Conservation (phyloP, 2,113 vertebrate species). For the Zeus faber region DNA sequence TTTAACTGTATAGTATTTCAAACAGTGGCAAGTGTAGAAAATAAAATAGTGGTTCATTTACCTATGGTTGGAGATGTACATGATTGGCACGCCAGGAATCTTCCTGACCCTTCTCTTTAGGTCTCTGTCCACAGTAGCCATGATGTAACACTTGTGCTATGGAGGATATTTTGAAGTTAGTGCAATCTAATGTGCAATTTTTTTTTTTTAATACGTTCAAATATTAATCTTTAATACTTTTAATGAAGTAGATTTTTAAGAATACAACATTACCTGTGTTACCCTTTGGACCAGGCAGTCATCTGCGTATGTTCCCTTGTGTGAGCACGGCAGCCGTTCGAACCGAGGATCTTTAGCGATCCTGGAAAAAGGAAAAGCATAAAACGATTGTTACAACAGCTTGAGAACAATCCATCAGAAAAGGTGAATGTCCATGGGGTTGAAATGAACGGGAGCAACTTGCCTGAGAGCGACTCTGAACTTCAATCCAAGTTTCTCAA, state of each 20-base stretch:
- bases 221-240: not conserved
- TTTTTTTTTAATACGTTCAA: too few relatives aligned
- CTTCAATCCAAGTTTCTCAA: constrained; percentile 96
- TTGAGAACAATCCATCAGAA: not conserved
- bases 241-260: not conserved
- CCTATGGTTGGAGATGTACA: constrained; percentile 99
- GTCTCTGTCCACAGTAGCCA: constrained; percentile 96
- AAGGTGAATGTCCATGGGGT: not conserved
- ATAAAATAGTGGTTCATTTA: constrained; percentile 49
- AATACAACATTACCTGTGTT: constrained; percentile 83
- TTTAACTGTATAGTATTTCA: too few relatives aligned
- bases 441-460: not conserved
- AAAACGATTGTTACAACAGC: not conserved
- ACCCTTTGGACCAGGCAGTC: constrained; percentile 97
- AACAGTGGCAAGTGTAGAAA: not conserved
- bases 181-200: not conserved
- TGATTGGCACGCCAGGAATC: constrained; percentile 97
- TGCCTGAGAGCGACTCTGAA: constrained; percentile 91
- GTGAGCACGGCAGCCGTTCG: constrained; percentile 90
- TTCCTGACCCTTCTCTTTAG: constrained; percentile 93
- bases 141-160: constrained; percentile 98
- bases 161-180: not conserved
- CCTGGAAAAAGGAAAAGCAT: constrained; percentile 60
- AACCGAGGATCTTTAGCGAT: constrained; percentile 96
- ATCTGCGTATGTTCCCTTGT: constrained; percentile 96